Evolutionary conservation across 2,113 vertebrate genomes (phyloP), one percentile per base, ranked within the genome.

Genomic region (Sclerurus mexicanus): DNA sequence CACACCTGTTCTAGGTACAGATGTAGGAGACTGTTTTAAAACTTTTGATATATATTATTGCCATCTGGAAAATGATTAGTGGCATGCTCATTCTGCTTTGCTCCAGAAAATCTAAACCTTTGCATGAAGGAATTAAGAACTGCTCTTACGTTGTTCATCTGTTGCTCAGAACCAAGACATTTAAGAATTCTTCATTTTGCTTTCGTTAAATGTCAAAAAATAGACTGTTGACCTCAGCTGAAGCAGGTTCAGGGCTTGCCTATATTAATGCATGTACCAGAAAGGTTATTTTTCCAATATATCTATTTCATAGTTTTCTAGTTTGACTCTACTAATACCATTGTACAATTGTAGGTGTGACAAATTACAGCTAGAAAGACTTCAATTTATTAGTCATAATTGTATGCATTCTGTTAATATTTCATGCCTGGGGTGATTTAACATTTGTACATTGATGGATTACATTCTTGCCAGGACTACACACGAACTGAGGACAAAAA

Each of bases 321-420:
- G 49, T 84, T 87, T 77, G 90, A 81, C 24, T 94, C 55, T 91
- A 62, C 40, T 86, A 71, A 25, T 82, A 66, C 46, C 33, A 47
- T 50, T 64, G 56, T 93, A 77, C 56, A 74, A 17, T 68, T 72
- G 59, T 90, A 93, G 73, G 66, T 33, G 31, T 92, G 92, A 97
- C 60, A 94, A 96, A 95, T 89, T 90, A 53, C 78, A 93, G 66
- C 83, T 95, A 84, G 69, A 90, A 87, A 22, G 56, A 91, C 75
- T 94, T 95, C 69, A 62, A 86, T 95, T 97, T 92, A 90, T 79
- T 49, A 93, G 73, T 93, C 89, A 96, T 88, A 91, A 96, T n/a
- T 96, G 90, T 95, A 78, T 92, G 66, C 20, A 14, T 96, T 96
- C 40, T 75, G 71, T 96, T 96, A 95, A 93, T 93, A 88, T 89